Conservation (phyloP, 2,888 invertebrate species). For the Trisateles emortualis region DNA sequence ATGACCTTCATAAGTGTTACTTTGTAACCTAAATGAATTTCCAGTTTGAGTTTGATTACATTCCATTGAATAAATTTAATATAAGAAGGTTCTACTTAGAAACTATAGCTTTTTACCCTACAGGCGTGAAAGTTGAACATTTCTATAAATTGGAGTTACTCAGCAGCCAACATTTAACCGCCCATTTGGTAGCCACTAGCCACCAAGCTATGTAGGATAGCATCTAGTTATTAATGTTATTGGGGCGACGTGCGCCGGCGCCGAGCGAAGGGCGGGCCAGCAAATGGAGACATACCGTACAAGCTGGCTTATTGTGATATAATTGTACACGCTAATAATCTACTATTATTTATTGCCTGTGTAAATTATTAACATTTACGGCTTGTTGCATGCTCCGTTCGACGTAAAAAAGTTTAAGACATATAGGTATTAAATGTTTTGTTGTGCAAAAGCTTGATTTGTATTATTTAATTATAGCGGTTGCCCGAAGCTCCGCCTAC, state of each 20-base stretch:
- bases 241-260: constrained; percentile 41
- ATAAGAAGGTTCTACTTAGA: not conserved
- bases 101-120: not conserved
- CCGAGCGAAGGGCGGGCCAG: constrained; percentile 37
- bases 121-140: not conserved
- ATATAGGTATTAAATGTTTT: not conserved
- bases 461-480: too few relatives aligned
- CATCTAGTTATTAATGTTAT: constrained; percentile 48
- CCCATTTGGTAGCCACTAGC: constrained; percentile 21
- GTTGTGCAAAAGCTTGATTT: not conserved
- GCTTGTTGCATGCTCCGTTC: not conserved
- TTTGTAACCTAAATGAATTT: too few relatives aligned
- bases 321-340: constrained; percentile 15
- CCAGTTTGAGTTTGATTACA: too few relatives aligned
- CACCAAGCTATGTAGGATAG: constrained; percentile 30
- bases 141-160: not conserved
- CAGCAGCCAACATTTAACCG: not conserved
- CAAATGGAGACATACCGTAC: constrained; percentile 47
- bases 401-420: not conserved
- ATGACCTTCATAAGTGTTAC: too few relatives aligned
- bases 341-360: constrained; percentile 12
- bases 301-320: constrained; percentile 26
- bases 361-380: constrained; percentile 1
- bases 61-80: not conserved
- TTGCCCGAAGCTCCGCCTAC: too few relatives aligned